Evolutionary conservation across 2,888 invertebrate genomes (phyloP).

Genomic region (Tinea trinotella): DNA sequence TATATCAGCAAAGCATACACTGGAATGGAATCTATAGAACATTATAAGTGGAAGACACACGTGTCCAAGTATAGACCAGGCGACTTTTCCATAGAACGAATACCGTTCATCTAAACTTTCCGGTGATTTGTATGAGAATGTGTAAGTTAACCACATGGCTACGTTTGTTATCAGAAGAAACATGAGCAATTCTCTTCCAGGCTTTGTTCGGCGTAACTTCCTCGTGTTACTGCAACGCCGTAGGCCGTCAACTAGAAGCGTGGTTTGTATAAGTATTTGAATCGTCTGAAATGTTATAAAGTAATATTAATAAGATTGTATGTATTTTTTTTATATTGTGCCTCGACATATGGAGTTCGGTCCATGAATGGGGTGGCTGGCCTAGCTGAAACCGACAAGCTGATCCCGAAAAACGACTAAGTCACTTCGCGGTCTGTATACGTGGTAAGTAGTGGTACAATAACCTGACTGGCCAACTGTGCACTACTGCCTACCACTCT

Average conservation of each 20-base stretch:
- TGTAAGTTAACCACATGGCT: conserved; percentile 83
- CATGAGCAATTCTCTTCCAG: conserved; percentile 82
- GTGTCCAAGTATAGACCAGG: conserved; percentile 82
- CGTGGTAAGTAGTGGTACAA: too few species aligned
- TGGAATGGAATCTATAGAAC: conserved; percentile 84
- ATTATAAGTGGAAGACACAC: conserved; percentile 81
- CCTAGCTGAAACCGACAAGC: too few species aligned
- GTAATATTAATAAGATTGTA: too few species aligned
- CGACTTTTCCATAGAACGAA: conserved; percentile 77
- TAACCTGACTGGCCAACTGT: too few species aligned
- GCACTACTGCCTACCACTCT: too few species aligned
- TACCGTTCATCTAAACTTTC: conserved; percentile 71
- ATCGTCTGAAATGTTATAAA: conserved; percentile 59
- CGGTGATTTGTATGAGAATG: conserved; percentile 74
- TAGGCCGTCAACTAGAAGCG: conserved; percentile 80
- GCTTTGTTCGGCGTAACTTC: conserved; percentile 76
- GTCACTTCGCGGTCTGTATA: too few species aligned
- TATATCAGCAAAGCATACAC: conserved; percentile 84
- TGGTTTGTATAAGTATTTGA: conserved; percentile 81
- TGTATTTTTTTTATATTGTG: too few species aligned
- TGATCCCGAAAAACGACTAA: too few species aligned
- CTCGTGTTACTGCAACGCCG: conserved; percentile 80
- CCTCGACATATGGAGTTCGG: too few species aligned
- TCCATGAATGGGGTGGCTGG: too few species aligned
- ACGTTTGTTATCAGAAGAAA: conserved; percentile 84